phyloP scores from a whole-genome alignment of 2,113 vertebrate genomes.

The Cromileptes altivelis region DNA sequence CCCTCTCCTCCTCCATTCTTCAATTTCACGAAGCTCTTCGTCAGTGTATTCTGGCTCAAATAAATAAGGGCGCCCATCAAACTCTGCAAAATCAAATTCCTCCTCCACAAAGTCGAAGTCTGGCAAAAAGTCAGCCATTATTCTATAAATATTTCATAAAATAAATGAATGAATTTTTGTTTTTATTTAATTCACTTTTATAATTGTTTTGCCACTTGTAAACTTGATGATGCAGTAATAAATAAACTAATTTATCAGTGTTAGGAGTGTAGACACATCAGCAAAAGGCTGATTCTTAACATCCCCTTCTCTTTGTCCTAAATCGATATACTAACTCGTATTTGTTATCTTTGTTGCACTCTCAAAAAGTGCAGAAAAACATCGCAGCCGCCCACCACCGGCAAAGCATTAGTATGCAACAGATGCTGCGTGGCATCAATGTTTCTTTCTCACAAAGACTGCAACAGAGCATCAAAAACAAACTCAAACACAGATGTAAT shows the following conservation, averaged over 20 bases:
- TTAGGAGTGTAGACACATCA: neutral
- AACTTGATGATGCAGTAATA: slow-evolving; percentile 2
- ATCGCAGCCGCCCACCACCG: slow-evolving; percentile 23
- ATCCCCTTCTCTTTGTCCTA: neutral
- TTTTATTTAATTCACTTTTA: neutral
- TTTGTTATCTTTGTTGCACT: slow-evolving; percentile 28
- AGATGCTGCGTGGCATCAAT: slow-evolving; percentile 38
- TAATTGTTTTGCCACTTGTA: neutral
- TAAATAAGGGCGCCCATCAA: no score
- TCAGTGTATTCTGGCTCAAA: no score
- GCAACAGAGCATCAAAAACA: slow-evolving; percentile 50
- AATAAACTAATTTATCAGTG: neutral
- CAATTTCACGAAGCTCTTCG: no score
- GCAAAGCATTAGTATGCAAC: slow-evolving; percentile 51
- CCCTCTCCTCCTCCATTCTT: no score
- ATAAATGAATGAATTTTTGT: no score
- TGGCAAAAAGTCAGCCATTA: no score
- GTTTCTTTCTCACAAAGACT: slow-evolving; percentile 35
- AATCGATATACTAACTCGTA: slow-evolving; percentile 30
- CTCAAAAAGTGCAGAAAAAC: slow-evolving; percentile 11
- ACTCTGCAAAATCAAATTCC: no score
- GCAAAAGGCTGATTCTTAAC: slow-evolving; percentile 2
- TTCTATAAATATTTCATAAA: no score
- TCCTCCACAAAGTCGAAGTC: no score
- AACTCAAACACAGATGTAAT: slow-evolving; percentile 40